These are phyloP conservation scores for Halichoerus grypus DNA, from an alignment of 2,113 vertebrate genomes.

Conservation along the genomic window DNA sequence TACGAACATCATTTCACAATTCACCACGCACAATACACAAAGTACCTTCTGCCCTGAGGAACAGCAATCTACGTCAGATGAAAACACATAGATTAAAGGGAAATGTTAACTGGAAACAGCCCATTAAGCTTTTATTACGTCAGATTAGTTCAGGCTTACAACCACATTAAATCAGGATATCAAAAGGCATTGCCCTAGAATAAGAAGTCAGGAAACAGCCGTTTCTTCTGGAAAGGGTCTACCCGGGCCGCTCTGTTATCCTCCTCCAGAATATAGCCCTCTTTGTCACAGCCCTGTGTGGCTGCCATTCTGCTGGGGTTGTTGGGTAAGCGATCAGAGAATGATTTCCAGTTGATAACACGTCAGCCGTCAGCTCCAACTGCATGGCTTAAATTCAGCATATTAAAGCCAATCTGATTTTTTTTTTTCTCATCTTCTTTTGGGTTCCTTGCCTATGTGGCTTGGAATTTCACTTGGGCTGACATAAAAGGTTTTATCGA, in stretches of 20 bases:
- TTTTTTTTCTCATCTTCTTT: not conserved
- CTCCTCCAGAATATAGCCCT: not conserved
- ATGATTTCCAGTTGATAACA: slow-evolving; percentile 24
- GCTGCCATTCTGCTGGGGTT: not conserved
- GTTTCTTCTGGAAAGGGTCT: not conserved
- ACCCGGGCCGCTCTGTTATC: not conserved
- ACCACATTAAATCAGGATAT: slow-evolving; percentile 53
- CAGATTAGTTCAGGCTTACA: slow-evolving; percentile 64
- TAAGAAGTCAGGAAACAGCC: slow-evolving; percentile 37
- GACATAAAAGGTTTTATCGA: slow-evolving; percentile 34
- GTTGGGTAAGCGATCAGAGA: slow-evolving; percentile 8
- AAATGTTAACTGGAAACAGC: slow-evolving; percentile 70
- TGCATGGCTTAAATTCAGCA: not conserved
- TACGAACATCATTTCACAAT: not conserved
- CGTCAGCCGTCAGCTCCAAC: slow-evolving; percentile 24
- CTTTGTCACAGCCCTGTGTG: not conserved
- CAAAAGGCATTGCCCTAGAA: slow-evolving; percentile 38
- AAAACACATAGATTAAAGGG: slow-evolving; percentile 70
- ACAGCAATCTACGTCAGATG: not conserved
- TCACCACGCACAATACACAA: not conserved
- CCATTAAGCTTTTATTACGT: slow-evolving; percentile 42
- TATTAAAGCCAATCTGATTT: slow-evolving; percentile 40
- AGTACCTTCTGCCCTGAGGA: not conserved
- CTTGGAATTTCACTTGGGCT: slow-evolving; percentile 58
- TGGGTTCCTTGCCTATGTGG: not conserved